phyloP scores from a whole-genome alignment of 2,113 vertebrate species.

The Chitala chitala region DNA sequence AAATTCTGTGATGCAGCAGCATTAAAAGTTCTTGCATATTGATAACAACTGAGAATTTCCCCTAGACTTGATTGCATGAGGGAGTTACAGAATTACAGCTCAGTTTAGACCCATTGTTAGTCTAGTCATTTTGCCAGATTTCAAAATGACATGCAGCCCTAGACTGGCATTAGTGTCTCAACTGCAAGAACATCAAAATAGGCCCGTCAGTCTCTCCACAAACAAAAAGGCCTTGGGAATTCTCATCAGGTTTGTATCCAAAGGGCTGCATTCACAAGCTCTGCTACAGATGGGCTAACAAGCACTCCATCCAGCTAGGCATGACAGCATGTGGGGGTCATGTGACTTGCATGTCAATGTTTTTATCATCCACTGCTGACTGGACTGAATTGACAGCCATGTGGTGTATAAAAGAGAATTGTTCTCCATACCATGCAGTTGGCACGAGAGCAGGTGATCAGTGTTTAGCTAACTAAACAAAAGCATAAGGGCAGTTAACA shows the following conservation, averaged over 20 bases:
- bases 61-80: neutral
- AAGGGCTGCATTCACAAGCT: neutral
- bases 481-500: no score
- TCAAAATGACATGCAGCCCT: neutral
- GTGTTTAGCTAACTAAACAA: slow-evolving; percentile 21
- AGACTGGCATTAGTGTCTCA: neutral
- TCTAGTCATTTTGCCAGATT: neutral
- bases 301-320: slow-evolving; percentile 14
- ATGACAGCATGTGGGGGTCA: slow-evolving; percentile 10
- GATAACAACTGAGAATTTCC: neutral
- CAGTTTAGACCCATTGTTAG: neutral
- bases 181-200: neutral
- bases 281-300: slow-evolving; percentile 13
- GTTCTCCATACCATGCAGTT: no score
- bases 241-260: neutral
- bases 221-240: neutral
- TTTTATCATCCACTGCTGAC: slow-evolving; percentile 16
- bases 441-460: no score
- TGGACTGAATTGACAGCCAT: slow-evolving; percentile 18
- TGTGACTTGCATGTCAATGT: slow-evolving; percentile 3
- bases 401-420: slow-evolving; percentile 27
- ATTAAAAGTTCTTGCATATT: neutral
- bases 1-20: no score
- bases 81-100: neutral
- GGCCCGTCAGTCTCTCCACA: neutral